phyloP scores from a whole-genome alignment of 2,113 vertebrate species.

The Gorilla gorilla region DNA sequence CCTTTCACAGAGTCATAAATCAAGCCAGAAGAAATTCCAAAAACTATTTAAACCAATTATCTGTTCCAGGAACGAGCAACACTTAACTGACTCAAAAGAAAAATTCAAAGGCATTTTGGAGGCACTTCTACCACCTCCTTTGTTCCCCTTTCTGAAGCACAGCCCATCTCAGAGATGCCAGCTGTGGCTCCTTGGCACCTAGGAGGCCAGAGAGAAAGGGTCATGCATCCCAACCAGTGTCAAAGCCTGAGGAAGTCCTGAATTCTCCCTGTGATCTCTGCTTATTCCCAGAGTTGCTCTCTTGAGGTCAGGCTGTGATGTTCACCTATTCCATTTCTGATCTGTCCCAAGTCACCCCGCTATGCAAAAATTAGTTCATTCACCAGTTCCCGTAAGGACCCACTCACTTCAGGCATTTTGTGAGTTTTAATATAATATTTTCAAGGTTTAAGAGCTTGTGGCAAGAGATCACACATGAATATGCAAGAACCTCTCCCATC shows the following conservation, averaged over 20 bases:
- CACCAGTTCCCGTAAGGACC: background rate
- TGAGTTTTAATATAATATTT: background rate
- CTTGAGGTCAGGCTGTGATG: background rate
- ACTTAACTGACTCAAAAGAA: constrained; percentile 27
- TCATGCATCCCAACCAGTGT: background rate
- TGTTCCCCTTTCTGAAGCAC: background rate
- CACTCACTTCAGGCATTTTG: background rate
- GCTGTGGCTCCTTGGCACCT: background rate
- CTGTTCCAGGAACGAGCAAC: constrained; percentile 29
- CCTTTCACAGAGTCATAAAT: constrained; percentile 13
- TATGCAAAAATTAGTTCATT: background rate
- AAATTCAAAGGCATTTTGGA: background rate
- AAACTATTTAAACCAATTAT: constrained; percentile 11
- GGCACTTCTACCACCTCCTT: background rate
- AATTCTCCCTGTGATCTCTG: background rate
- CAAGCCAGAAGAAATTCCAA: constrained; percentile 36
- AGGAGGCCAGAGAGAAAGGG: background rate
- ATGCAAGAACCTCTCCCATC: background rate
- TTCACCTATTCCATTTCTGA: background rate
- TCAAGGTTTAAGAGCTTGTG: background rate
- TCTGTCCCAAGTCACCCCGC: background rate
- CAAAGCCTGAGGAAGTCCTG: background rate
- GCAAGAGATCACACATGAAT: background rate
- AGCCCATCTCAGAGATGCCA: background rate
- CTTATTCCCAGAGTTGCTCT: background rate